Conservation (phyloP, 35 echinoderm and acorn worm species). For the Ophioderma brevispina region DNA sequence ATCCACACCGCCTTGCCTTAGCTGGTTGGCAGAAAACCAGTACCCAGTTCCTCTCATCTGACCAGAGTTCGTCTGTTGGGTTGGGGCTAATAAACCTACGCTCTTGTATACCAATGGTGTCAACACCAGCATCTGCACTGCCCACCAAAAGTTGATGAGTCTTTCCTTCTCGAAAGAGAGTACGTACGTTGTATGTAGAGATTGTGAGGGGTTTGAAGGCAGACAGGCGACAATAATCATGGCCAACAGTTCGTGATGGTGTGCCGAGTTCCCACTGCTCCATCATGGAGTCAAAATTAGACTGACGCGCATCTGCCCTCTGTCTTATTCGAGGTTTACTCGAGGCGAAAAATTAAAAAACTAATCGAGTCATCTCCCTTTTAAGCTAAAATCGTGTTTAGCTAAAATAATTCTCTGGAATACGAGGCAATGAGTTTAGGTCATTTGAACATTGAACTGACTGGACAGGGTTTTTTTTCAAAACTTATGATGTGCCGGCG, state of each 20-base stretch:
- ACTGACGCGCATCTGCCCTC: too few species aligned
- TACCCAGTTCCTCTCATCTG: constrained; percentile 53
- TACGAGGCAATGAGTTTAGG: too few species aligned
- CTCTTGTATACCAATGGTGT: constrained; percentile 41
- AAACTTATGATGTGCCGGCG: too few species aligned
- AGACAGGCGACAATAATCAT: constrained; percentile 20
- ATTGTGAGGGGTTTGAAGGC: constrained; percentile 48
- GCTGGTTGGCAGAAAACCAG: constrained; percentile 11
- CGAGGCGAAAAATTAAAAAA: too few species aligned
- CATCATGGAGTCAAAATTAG: too few species aligned
- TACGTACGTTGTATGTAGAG: constrained; percentile 42
- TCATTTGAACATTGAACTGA: too few species aligned
- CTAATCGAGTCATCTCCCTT: too few species aligned
- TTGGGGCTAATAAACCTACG: constrained; percentile 18
- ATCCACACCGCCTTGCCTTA: constrained; percentile 1
- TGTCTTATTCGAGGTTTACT: too few species aligned
- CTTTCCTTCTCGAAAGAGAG: constrained; percentile 35
- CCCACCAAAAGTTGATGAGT: constrained; percentile 37
- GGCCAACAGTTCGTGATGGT: constrained; percentile 6
- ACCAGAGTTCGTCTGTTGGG: constrained; percentile 27
- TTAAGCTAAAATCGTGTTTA: too few species aligned
- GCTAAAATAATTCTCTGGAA: too few species aligned
- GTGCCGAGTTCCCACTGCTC: not conserved
- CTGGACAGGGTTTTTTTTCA: too few species aligned
- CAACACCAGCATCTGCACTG: constrained; percentile 12